These are phyloP conservation scores for Equus quagga DNA, from an alignment of 2,113 vertebrate species.

Conservation along the genomic window DNA sequence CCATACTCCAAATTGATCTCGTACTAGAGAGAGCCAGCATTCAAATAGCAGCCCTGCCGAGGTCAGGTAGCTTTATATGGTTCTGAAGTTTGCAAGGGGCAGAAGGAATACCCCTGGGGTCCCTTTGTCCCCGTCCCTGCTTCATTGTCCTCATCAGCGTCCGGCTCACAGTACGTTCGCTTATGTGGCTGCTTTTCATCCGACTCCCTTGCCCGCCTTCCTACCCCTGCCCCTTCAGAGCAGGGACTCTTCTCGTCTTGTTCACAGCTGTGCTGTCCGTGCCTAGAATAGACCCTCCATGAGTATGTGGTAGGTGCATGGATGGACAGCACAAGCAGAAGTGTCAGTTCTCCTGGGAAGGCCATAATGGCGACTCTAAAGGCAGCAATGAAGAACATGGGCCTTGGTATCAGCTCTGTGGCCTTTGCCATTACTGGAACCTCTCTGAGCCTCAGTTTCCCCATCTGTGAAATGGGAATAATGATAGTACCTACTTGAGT, in stretches of 20 bases:
- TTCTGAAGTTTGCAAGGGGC: neutral
- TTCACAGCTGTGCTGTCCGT: neutral
- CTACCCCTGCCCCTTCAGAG: neutral
- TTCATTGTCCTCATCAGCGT: fast-evolving
- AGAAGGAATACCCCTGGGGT: too few relatives aligned
- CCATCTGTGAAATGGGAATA: neutral
- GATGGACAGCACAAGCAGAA: neutral
- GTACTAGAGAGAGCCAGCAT: neutral
- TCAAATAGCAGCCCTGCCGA: neutral
- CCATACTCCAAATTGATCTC: neutral
- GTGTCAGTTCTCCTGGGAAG: neutral
- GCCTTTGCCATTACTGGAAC: neutral
- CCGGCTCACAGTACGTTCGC: fast-evolving
- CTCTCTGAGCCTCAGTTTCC: neutral
- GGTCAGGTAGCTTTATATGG: neutral
- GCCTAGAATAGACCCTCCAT: fast-evolving
- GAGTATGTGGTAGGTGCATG: fast-evolving
- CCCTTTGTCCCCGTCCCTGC: too few relatives aligned
- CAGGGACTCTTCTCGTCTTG: neutral
- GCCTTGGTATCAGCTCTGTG: neutral
- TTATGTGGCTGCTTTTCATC: neutral
- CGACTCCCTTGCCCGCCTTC: neutral
- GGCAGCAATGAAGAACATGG: fast-evolving
- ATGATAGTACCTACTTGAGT: neutral
- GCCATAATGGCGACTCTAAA: fast-evolving